Percentiles rank a stretch among this genome's conserved stretches.
These are phyloP conservation scores for Doris montereyensis DNA, from an alignment of 2,888 invertebrate species.

Conservation along the genomic window DNA sequence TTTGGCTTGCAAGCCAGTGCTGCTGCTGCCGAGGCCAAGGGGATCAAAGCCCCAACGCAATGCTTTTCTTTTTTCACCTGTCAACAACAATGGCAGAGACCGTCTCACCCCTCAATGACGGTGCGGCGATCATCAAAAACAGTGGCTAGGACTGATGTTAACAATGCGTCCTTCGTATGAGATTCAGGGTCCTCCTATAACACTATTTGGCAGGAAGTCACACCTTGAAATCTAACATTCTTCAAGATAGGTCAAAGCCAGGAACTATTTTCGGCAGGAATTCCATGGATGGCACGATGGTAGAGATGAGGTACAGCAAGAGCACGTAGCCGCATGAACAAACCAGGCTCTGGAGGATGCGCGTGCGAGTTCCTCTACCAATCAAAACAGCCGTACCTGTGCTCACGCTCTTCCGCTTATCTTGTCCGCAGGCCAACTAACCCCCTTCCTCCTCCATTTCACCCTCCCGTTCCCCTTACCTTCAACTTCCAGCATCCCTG, in stretches of 20 bases:
- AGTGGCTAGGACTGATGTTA: background rate
- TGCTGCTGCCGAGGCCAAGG: too few relatives aligned
- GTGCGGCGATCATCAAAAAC: background rate
- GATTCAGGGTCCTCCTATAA: background rate
- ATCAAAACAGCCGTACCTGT: background rate
- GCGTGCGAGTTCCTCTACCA: slow-evolving; percentile 33
- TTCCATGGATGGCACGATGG: slow-evolving; percentile 41
- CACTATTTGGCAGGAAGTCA: slow-evolving; percentile 33
- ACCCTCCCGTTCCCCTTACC: background rate
- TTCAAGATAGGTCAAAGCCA: slow-evolving; percentile 38
- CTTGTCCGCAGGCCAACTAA: slow-evolving; percentile 28
- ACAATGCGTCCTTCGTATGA: background rate
- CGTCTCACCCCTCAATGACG: background rate
- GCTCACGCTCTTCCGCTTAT: slow-evolving; percentile 32
- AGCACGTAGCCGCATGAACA: background rate
- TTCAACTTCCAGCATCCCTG: too few relatives aligned
- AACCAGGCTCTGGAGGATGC: slow-evolving; percentile 22
- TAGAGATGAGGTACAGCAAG: slow-evolving; percentile 17
- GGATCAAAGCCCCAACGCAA: background rate
- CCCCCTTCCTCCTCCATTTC: background rate
- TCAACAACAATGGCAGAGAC: background rate
- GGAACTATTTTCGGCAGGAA: slow-evolving; percentile 44
- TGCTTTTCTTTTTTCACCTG: slow-evolving; percentile 33
- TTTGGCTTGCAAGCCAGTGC: background rate
- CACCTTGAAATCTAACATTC: slow-evolving; percentile 41